Evolutionary conservation across 2,113 vertebrate genomes (phyloP).

Genomic region (Polypterus senegalus): DNA sequence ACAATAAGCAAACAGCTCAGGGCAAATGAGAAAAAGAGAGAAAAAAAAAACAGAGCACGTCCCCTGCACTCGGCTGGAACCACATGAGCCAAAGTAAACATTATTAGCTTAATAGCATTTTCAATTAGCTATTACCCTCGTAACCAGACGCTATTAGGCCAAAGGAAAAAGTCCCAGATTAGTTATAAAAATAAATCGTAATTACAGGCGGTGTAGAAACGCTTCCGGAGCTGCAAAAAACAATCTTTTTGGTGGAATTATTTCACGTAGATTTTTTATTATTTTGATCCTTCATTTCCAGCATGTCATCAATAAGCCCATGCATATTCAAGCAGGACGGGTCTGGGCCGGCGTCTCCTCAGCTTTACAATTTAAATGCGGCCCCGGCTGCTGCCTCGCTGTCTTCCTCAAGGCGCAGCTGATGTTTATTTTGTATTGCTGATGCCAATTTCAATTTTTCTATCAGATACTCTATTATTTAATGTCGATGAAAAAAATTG

Average conservation of each 20-base stretch:
- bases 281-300: too few relatives aligned
- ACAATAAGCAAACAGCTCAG: slow-evolving; percentile 67
- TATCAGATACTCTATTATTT: too few relatives aligned
- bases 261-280: too few relatives aligned
- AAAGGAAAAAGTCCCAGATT: slow-evolving; percentile 27
- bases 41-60: slow-evolving; percentile 31
- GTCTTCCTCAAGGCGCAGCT: too few relatives aligned
- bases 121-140: slow-evolving; percentile 41
- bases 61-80: slow-evolving; percentile 23
- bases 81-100: slow-evolving; percentile 37
- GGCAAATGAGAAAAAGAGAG: slow-evolving; percentile 44
- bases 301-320: too few relatives aligned
- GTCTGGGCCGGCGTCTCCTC: too few relatives aligned
- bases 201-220: slow-evolving; percentile 34
- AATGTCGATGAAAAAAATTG: too few relatives aligned
- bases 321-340: too few relatives aligned
- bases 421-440: too few relatives aligned
- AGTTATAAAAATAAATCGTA: slow-evolving; percentile 38
- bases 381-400: too few relatives aligned
- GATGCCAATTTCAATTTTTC: too few relatives aligned
- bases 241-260: slow-evolving; percentile 21
- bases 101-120: slow-evolving; percentile 46
- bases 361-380: too few relatives aligned
- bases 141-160: slow-evolving; percentile 51
- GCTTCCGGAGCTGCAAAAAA: slow-evolving; percentile 27